Evolutionary conservation across 2,113 vertebrate species (phyloP).

Genomic region (Aleadryas rufinucha): DNA sequence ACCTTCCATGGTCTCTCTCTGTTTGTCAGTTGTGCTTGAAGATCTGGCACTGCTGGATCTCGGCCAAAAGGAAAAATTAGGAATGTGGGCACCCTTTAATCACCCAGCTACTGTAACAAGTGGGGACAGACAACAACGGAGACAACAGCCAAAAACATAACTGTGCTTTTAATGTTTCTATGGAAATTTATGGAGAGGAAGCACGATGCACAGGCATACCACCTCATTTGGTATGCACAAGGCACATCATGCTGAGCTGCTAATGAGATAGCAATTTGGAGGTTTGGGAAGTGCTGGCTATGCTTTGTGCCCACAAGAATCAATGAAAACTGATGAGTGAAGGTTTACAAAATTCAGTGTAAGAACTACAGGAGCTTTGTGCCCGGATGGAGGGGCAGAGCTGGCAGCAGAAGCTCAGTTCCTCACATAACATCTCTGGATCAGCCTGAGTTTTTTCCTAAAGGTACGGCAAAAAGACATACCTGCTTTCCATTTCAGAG

Average conservation of each 20-base stretch:
- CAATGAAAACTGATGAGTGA: neutral
- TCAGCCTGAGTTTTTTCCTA: neutral
- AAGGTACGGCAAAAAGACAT: neutral
- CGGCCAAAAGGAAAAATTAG: neutral
- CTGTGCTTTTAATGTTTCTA: slow-evolving; percentile 3
- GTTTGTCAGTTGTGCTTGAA: neutral
- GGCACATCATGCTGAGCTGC: neutral
- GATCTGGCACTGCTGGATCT: neutral
- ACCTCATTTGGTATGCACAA: neutral
- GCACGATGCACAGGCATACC: neutral
- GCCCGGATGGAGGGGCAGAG: neutral
- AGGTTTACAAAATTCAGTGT: neutral
- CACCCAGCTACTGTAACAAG: neutral
- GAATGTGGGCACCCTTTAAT: neutral
- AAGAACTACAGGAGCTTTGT: neutral
- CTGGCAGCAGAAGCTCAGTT: neutral
- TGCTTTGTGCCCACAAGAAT: neutral
- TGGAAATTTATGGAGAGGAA: neutral
- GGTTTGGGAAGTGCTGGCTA: neutral
- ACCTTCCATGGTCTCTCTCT: fast-evolving
- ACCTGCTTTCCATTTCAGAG: neutral
- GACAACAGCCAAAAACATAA: neutral
- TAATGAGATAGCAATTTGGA: slow-evolving; percentile 33
- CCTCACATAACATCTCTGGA: fast-evolving
- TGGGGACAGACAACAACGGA: neutral